A percentile compares a stretch with the other conserved stretches of the same genome.
Evolutionary conservation across 92 coral and sea anemone species (phyloP).

Genomic region (Paramuricea clavata): DNA sequence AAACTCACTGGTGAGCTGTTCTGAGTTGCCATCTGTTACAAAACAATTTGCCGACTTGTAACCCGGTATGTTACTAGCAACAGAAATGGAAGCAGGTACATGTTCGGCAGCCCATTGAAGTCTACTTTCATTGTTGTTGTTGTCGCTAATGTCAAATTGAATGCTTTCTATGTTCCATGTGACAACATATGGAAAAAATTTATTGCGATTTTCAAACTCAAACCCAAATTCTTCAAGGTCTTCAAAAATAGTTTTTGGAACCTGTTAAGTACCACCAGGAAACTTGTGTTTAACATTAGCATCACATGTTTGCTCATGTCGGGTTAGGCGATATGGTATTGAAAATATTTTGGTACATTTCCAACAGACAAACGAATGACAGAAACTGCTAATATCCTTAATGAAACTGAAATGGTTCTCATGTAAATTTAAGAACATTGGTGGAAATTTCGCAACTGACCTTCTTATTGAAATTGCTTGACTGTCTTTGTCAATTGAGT

Average conservation of each 20-base stretch:
- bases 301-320: slow-evolving; percentile 58
- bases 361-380: not conserved
- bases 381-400: not conserved
- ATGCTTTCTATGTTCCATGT: not conserved
- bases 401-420: slow-evolving; percentile 17
- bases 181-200: not conserved
- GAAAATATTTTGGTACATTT: slow-evolving; percentile 10
- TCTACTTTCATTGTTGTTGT: slow-evolving; percentile 24
- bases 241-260: slow-evolving; percentile 13
- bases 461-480: not conserved
- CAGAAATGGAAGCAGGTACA: slow-evolving; percentile 51
- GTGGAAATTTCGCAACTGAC: not conserved
- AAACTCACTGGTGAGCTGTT: slow-evolving; percentile 27
- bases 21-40: slow-evolving; percentile 44
- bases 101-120: slow-evolving; percentile 65
- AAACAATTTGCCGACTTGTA: slow-evolving; percentile 44
- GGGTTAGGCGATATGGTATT: slow-evolving; percentile 8
- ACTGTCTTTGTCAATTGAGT: not conserved
- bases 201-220: not conserved
- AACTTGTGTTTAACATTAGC: slow-evolving; percentile 49
- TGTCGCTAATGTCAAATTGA: not conserved
- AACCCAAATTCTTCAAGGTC: not conserved
- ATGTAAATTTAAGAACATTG: not conserved
- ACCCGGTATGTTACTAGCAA: slow-evolving; percentile 59
- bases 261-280: slow-evolving; percentile 56